Evolutionary conservation across 2,888 invertebrate genomes (phyloP).

Genomic region (Tryphoninae sp.): DNA sequence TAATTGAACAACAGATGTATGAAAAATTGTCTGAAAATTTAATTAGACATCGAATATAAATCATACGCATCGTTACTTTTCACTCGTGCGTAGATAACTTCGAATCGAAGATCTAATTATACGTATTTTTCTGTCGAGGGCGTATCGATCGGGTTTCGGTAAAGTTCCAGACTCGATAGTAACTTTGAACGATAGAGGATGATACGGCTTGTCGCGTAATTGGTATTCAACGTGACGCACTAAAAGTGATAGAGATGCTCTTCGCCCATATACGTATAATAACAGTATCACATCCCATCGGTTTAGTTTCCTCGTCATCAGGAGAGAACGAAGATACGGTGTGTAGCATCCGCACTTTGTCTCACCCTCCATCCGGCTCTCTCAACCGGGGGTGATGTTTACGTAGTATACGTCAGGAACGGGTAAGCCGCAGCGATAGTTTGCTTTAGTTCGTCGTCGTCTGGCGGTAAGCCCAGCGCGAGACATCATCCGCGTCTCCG

Average conservation of each 20-base stretch:
- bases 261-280: slow-evolving; percentile 13
- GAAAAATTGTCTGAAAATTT: neutral
- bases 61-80: too few species aligned
- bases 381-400: slow-evolving; percentile 66
- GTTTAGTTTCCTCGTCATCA: slow-evolving; percentile 48
- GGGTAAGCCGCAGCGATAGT: slow-evolving; percentile 76
- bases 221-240: slow-evolving; percentile 23
- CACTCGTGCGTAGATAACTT: neutral
- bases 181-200: neutral
- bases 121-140: neutral
- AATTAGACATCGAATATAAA: neutral
- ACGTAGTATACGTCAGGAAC: slow-evolving; percentile 72
- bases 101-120: neutral
- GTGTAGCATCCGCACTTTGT: slow-evolving; percentile 52
- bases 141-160: slow-evolving; percentile 1
- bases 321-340: slow-evolving; percentile 20
- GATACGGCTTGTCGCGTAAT: slow-evolving; percentile 25
- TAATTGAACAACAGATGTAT: neutral
- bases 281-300: slow-evolving; percentile 32
- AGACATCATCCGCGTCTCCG: slow-evolving; percentile 52
- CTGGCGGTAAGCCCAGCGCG: slow-evolving; percentile 66
- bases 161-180: neutral
- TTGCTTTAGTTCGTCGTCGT: slow-evolving; percentile 73
- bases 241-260: slow-evolving; percentile 24
- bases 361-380: slow-evolving; percentile 65